These are phyloP conservation scores for Tetramorium simillimum DNA, from an alignment of 1,140 invertebrate species.

Conservation along the genomic window DNA sequence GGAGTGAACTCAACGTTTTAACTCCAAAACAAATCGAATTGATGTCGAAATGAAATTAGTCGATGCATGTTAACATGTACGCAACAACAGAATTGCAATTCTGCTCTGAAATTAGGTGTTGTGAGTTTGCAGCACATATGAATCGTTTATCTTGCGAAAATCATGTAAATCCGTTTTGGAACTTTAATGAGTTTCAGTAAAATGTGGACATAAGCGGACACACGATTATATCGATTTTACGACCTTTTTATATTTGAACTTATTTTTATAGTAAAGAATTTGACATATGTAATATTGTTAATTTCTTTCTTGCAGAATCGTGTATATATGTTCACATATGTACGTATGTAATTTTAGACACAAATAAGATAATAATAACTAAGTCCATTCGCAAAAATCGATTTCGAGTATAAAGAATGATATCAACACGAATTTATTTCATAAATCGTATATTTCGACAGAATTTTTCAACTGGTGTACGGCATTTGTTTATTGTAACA, in stretches of 20 bases:
- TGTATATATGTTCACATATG: too few species aligned
- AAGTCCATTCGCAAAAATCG: background rate
- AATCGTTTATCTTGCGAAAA: slow-evolving; percentile 55
- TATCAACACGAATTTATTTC: background rate
- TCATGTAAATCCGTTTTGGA: slow-evolving; percentile 34
- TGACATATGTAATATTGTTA: background rate
- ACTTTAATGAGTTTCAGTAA: slow-evolving; percentile 35
- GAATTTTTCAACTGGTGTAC: background rate
- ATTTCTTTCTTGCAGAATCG: background rate
- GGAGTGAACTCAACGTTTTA: slow-evolving; percentile 24
- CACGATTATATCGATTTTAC: background rate
- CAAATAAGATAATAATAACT: background rate
- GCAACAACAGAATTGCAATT: slow-evolving; percentile 49
- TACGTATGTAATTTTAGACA: background rate
- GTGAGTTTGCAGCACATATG: slow-evolving; percentile 21
- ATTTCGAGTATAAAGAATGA: background rate
- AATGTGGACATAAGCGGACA: background rate
- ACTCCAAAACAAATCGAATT: slow-evolving; percentile 51
- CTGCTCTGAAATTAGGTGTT: slow-evolving; percentile 18
- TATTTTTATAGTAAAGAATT: background rate
- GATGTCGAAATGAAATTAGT: slow-evolving; percentile 46
- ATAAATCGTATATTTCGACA: background rate
- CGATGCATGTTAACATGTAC: slow-evolving; percentile 40
- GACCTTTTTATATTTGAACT: background rate
- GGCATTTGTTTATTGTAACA: background rate